These are phyloP conservation scores for Nerophis lumbriciformis DNA, from an alignment of 2,113 vertebrate genomes.

Conservation along the genomic window DNA sequence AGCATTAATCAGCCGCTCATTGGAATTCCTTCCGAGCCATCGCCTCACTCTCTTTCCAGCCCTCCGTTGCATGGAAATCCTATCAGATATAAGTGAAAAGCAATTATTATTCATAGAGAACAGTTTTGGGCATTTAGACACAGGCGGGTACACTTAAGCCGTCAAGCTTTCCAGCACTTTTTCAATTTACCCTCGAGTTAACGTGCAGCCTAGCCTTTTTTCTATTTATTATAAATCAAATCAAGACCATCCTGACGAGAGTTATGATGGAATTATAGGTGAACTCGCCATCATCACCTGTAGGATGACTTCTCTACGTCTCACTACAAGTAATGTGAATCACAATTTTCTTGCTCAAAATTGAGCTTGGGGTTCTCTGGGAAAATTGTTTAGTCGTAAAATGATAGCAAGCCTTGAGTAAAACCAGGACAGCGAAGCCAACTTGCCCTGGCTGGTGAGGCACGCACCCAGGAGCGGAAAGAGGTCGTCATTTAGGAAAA, in stretches of 20 bases:
- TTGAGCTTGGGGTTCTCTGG: no score
- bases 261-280: conserved; percentile 4
- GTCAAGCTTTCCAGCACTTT: not conserved
- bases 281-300: not conserved
- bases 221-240: conserved; percentile 16
- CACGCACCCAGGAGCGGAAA: no score
- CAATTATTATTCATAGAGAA: conserved; percentile 30
- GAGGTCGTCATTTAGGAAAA: no score
- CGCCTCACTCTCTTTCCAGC: conserved; percentile 14
- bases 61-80: conserved; percentile 39
- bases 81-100: conserved; percentile 34
- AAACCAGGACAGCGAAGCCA: no score
- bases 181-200: conserved; percentile 11
- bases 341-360: not conserved
- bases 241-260: not conserved
- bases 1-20: conserved; percentile 36
- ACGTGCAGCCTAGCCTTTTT: conserved; percentile 2
- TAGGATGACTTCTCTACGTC: not conserved
- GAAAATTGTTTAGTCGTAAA: no score
- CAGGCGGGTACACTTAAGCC: conserved; percentile 11
- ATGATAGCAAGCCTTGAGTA: no score
- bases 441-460: no score
- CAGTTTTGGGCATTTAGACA: conserved; percentile 29
- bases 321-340: not conserved
- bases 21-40: conserved; percentile 37